A percentile compares a stretch with the other conserved stretches of the same genome.
Evolutionary conservation across 2,113 vertebrate species (phyloP).

Genomic region (Balaeniceps rex): DNA sequence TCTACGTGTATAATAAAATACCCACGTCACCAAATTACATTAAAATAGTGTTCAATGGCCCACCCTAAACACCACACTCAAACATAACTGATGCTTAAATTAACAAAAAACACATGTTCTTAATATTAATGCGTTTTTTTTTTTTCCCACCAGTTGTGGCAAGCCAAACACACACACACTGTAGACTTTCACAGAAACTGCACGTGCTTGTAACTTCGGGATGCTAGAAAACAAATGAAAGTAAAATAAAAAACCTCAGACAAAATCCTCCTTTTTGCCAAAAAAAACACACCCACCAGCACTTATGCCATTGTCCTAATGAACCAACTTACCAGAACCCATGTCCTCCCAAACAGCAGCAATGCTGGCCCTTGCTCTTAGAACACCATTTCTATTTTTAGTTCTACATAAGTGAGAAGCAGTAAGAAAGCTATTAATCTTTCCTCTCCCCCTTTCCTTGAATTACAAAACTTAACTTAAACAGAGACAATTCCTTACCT

Average conservation of each 20-base stretch:
- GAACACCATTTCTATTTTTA: background rate
- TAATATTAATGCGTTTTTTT: background rate
- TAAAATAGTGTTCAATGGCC: background rate
- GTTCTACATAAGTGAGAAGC: background rate
- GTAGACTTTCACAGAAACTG: background rate
- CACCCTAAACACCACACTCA: background rate
- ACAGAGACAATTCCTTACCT: background rate
- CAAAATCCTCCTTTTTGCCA: background rate
- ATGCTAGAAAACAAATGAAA: background rate
- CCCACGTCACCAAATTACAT: background rate
- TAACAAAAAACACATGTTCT: background rate
- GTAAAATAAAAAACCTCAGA: background rate
- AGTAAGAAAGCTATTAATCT: constrained; percentile 2
- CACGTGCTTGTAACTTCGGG: fast-evolving
- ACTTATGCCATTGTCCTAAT: background rate
- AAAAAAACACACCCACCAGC: background rate
- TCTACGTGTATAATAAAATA: background rate
- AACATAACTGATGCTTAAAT: background rate
- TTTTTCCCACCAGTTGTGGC: background rate
- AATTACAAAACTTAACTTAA: background rate
- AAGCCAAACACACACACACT: background rate
- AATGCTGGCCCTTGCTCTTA: background rate
- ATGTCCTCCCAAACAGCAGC: background rate
- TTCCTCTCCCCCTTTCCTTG: background rate
- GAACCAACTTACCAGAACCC: background rate